Percentiles rank a stretch among this genome's conserved stretches.
phyloP scores from a whole-genome alignment of 2,888 invertebrate genomes.

The Lordiphosa fenestrarum region DNA sequence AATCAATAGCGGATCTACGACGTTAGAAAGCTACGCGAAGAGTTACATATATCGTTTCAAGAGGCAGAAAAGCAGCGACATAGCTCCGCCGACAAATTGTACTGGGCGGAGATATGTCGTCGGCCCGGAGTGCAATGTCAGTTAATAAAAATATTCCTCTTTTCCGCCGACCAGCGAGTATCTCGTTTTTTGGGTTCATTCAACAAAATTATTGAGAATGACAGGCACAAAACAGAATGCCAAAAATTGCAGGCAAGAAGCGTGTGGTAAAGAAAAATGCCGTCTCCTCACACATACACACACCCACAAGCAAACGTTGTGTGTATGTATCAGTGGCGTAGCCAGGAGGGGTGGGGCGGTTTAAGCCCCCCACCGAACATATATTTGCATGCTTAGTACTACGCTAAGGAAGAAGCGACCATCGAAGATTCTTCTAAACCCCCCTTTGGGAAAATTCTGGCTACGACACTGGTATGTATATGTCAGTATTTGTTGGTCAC shows the following conservation, averaged over 20 bases:
- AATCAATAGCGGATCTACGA: no score
- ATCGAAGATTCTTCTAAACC: no score
- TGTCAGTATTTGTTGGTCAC: slow-evolving; percentile 5
- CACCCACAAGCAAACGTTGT: slow-evolving; percentile 19
- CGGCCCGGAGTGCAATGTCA: slow-evolving; percentile 23
- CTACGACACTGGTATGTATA: not conserved
- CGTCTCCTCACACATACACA: slow-evolving; percentile 47
- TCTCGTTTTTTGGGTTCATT: slow-evolving; percentile 64
- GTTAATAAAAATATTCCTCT: slow-evolving; percentile 11
- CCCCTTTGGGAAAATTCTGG: no score
- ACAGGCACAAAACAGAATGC: slow-evolving; percentile 63
- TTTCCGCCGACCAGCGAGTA: slow-evolving; percentile 46
- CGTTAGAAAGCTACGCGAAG: no score
- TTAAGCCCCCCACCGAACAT: no score
- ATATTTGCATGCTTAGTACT: no score
- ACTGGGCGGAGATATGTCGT: no score
- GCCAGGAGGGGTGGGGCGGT: no score
- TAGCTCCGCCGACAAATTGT: no score
- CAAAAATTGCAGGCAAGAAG: slow-evolving; percentile 45
- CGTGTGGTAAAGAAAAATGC: slow-evolving; percentile 58
- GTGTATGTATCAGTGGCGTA: not conserved
- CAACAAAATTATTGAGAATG: slow-evolving; percentile 71
- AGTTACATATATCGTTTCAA: no score
- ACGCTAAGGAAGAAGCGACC: no score
- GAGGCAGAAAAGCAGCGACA: no score